Base-by-base conservation (phyloP, 2,888 invertebrate genomes). In the Latrodectus elegans region DNA sequence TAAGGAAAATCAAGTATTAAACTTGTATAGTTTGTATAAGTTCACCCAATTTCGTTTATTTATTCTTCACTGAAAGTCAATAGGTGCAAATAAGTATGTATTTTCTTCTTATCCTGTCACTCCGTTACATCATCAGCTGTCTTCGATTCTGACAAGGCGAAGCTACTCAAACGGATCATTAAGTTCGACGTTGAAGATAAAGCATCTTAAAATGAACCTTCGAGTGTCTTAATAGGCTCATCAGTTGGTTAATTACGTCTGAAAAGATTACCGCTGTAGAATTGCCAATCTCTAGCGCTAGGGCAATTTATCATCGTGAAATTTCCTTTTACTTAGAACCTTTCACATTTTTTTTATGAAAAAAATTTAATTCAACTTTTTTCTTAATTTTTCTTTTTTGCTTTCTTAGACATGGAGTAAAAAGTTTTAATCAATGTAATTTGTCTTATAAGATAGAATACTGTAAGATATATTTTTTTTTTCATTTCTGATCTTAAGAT, bases 171-270 rank as follows among this genome's bases (percentile, higher is more conserved):
- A 77, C 71, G 71, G 73, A 82, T 82, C 68, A 82, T 82, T 82
- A 82, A 74, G 68, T 60, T 67, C 51, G 55, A 22, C 64, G 17
- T 12, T 53, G 84, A 78, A 84, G 78, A 84, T 84, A 84, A 83
- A 84, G 84, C 67, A 68, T 64, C 84, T 72, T 72, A 73, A 78
- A 84, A 84, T 84, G 84, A 84, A 78, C 77, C 73, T 73, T 82
- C 77, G 51, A 72, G 72, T 64, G 51, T 53, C 26, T 65, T 84
- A 84, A 84, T 84, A 78, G 84, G 65, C 77, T 84, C 84, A 84
- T 84, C 84, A 84, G 84, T 73, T 73, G 84, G 73, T 78, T 84
- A 84, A 84, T 84, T 84, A 84, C 78, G 78, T 72, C 77, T 65
- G 76, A 84, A 73, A 84, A 84, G 84, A 84, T 84, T 84, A 84